Percentiles rank a stretch among this genome's conserved stretches.
phyloP scores from a whole-genome alignment of 2,113 vertebrate genomes.

The Ptilonorhynchus violaceus region DNA sequence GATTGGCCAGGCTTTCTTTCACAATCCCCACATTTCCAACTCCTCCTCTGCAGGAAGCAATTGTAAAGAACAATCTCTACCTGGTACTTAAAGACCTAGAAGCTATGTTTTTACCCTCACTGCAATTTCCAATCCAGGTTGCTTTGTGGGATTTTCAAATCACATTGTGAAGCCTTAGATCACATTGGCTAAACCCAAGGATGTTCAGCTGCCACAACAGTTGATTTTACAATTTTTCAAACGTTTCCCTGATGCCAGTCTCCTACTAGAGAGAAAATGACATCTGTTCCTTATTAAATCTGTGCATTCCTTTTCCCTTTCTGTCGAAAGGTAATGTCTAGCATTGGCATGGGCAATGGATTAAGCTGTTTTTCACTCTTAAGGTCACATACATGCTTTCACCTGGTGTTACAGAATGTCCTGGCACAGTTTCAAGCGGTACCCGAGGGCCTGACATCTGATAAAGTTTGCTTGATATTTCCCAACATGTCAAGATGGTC shows the following conservation, averaged over 20 bases:
- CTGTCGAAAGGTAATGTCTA: not conserved
- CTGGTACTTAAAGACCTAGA: conserved; percentile 22
- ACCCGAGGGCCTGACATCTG: not conserved
- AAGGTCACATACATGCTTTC: not conserved
- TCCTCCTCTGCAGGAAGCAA: conserved; percentile 32
- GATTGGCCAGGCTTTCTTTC: conserved; percentile 40
- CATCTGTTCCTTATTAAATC: not conserved
- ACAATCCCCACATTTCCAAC: not conserved
- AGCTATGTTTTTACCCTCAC: conserved; percentile 8
- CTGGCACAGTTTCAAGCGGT: not conserved
- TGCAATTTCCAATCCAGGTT: conserved; percentile 36
- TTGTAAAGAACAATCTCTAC: conserved; percentile 38
- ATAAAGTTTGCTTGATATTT: not conserved
- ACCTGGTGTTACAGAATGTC: not conserved
- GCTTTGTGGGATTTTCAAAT: conserved; percentile 37
- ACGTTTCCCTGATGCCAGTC: not conserved
- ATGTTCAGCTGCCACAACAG: conserved; percentile 26
- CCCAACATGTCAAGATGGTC: not conserved
- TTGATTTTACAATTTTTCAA: conserved; percentile 40
- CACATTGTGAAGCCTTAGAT: conserved; percentile 11
- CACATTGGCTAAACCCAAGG: conserved; percentile 17
- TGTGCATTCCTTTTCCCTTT: not conserved
- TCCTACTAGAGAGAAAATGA: not conserved
- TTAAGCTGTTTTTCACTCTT: not conserved
- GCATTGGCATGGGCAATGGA: not conserved